phyloP scores from a whole-genome alignment of 1,140 invertebrate species.

The Euura lappo region DNA sequence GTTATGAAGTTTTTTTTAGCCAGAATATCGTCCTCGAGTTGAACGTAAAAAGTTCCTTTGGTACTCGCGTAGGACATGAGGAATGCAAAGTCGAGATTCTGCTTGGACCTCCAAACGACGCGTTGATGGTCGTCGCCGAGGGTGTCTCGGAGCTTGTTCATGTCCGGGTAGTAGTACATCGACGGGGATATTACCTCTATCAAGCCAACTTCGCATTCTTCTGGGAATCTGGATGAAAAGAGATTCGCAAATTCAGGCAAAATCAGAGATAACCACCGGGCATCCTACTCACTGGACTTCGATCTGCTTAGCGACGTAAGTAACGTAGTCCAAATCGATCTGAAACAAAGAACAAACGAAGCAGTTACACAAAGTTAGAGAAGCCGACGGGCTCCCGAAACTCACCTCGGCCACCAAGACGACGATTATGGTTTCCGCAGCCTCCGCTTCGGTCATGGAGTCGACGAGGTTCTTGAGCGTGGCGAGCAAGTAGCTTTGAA shows the following conservation, averaged over 20 bases:
- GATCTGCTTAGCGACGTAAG: constrained; percentile 75
- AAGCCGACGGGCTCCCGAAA: background rate
- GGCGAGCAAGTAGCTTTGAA: constrained; percentile 86
- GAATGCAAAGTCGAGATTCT: constrained; percentile 95
- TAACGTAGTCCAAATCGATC: constrained; percentile 75
- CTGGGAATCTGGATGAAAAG: constrained; percentile 69
- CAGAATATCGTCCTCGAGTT: constrained; percentile 96
- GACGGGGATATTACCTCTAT: constrained; percentile 91
- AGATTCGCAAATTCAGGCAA: background rate
- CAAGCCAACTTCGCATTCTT: constrained; percentile 79
- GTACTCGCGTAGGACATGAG: constrained; percentile 94
- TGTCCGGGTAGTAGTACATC: constrained; percentile 87
- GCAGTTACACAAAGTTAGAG: constrained; percentile 24
- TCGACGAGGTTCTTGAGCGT: constrained; percentile 88
- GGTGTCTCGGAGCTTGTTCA: constrained; percentile 77
- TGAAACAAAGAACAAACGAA: constrained; percentile 49
- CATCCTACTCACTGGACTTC: constrained; percentile 71
- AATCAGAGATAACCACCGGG: background rate
- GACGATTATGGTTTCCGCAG: constrained; percentile 83
- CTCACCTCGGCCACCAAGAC: constrained; percentile 88
- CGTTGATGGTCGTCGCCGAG: constrained; percentile 88
- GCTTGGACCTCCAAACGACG: constrained; percentile 94
- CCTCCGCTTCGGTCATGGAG: constrained; percentile 78
- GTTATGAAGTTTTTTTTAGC: constrained; percentile 86
- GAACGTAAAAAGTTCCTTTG: constrained; percentile 80